Base-by-base conservation (phyloP, 2,797 vertebrate genomes). In the Triplophysa bombifrons region DNA sequence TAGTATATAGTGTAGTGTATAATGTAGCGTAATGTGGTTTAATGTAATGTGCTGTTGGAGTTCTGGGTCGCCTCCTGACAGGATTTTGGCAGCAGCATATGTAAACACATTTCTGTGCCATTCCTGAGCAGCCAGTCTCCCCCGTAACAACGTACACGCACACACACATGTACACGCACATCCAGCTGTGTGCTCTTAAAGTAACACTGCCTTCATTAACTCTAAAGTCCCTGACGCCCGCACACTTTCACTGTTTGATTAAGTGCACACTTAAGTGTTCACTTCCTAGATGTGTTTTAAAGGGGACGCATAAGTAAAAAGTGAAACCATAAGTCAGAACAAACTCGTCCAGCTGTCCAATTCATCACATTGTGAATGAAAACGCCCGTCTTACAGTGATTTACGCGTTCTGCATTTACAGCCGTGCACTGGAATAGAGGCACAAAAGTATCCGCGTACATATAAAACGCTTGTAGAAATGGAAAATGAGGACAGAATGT, bases 31-130 rank as follows among this genome's bases (percentile, higher is more conserved):
- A 68, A 74, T 68, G 48, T 60, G 73, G 51, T 77, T 55, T 74
- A 72, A 46, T 65, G 58, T 55, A 66, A 51, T 78, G 76, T 75
- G 74, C 58, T 71, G 30, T 61, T 70, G 20, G 38, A 76, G 77
- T 74, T 60, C 55, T 81, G 87, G 90, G 90, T 90, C 89, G 83
- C 88, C 89, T 90, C 86, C 89, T 93, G 92, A 94, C 89, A 92
- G 92, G 91, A 92, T 92, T 91, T 94, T 94, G 93, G 93, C 93
- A 93, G 89, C 76, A 3, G 86, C 87, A 91, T 92, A 92, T 80
- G 88, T 92, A 92, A 93, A 93, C 92, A 92, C 91, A 91, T 93
- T 92, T 90, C 91, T 88, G 86, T 86, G 91, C 89, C 71, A 51
- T 84, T 86, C 72, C 72, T 56, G 51, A 82, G 84, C 76, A 63